A percentile compares a stretch with the other conserved stretches of the same genome.
Conservation (phyloP, 1,140 invertebrate genomes). For the Harlomillsia oculata region DNA sequence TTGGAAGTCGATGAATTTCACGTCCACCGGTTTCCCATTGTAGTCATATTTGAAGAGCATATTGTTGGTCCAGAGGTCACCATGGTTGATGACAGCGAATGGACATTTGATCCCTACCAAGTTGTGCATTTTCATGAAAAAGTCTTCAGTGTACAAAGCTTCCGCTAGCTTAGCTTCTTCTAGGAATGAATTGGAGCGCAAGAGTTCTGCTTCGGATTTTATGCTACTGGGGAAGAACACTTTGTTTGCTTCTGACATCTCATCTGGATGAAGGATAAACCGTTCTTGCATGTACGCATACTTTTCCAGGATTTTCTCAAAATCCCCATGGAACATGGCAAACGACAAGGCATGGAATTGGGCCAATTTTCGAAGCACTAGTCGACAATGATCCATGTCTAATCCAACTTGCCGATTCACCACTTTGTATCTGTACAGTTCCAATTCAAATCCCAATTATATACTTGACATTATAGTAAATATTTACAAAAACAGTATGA, state of each 20-base stretch:
- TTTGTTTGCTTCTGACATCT: not conserved
- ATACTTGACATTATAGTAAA: too few species aligned
- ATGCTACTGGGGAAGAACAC: constrained; percentile 1
- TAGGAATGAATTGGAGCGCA: not conserved
- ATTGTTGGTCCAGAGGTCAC: constrained; percentile 68
- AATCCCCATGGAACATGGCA: constrained; percentile 36
- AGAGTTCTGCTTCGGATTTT: not conserved
- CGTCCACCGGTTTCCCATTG: constrained; percentile 8
- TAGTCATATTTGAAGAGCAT: constrained; percentile 51
- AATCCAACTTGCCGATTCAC: constrained; percentile 19
- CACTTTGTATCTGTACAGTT: constrained; percentile 21
- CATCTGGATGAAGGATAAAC: constrained; percentile 20
- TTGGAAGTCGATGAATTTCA: constrained; percentile 46
- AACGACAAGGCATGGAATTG: constrained; percentile 41
- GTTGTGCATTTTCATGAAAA: not conserved
- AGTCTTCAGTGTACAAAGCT: not conserved
- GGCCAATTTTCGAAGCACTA: constrained; percentile 36
- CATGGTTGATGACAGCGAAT: constrained; percentile 44
- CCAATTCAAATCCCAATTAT: too few species aligned
- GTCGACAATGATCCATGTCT: constrained; percentile 7
- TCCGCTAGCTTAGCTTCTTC: constrained; percentile 5
- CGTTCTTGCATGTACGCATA: constrained; percentile 36
- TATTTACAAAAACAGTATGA: too few species aligned
- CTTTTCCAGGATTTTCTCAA: constrained; percentile 21
- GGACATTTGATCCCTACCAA: not conserved